Base-by-base conservation (phyloP, 2,113 vertebrate genomes). In the Paramisgurnus dabryanus region DNA sequence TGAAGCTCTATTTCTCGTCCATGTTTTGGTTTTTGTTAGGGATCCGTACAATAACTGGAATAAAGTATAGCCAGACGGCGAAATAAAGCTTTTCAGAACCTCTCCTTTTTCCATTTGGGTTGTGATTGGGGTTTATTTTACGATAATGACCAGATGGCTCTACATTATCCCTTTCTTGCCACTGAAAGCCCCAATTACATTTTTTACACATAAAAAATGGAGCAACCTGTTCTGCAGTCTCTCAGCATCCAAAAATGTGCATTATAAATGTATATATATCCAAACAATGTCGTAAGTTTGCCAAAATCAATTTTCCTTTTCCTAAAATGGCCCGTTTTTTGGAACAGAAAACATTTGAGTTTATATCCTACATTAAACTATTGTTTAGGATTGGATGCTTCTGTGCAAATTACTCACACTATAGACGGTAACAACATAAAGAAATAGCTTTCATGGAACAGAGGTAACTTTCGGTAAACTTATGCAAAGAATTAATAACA, bases 201-300 rank as follows among this genome's bases (percentile, higher is more conserved):
- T 64, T 13, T 75, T 41, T 15, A 61, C 55, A 61, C 22, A 74
- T 43, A 66, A 45, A 63, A 64, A 75, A 39, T 63, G 18, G 73
- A 75, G 11, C 73, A 75, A 60, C 60, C 58, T 64, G 58, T 3
- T 75, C 22, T 75, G 73, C 12, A 64, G 45, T 58, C 58, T 75
- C 72, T 63, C 43, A 12, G 12, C 43, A 64, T 9, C n/a, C 43
- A 64, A 49, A 63, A 8, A 34, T 22, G 34, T 3, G 8, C 13
- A 27, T 13, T 3, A 45, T 47, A 64, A 43, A 75, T 63, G 45
- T 45, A 1, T 15, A 63, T 74, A 61, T 10, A 75, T 72, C 69
- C 18, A 58, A n/a, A 15, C 18, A 64, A 49, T 45, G 45, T 60
- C 7, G 27, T 73, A 41, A 43, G 15, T 17, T 34, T 47, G 49